A percentile compares a stretch with the other conserved stretches of the same genome.
Evolutionary conservation across 1,140 invertebrate species (phyloP).

Genomic region (Drosophila lowei): DNA sequence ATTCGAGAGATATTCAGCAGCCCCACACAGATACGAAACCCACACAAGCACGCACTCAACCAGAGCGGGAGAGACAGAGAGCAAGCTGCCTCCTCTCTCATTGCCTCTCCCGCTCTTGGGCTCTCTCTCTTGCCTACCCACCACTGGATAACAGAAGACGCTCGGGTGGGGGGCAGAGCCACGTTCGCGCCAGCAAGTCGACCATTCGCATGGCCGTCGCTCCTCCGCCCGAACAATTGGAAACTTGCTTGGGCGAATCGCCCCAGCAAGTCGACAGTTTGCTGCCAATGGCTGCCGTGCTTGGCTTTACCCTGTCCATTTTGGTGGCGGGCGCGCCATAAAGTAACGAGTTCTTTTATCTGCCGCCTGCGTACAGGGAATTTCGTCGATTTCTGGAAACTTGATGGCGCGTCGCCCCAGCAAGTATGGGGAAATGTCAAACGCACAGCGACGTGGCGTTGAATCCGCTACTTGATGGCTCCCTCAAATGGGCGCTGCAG

Average conservation of each 20-base stretch:
- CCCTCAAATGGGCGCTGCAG: constrained; percentile 77
- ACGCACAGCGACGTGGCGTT: constrained; percentile 56
- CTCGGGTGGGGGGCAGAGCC: constrained; percentile 57
- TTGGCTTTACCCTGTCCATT: constrained; percentile 62
- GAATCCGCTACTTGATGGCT: constrained; percentile 76
- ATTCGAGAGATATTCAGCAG: constrained; percentile 50
- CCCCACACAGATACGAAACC: constrained; percentile 32
- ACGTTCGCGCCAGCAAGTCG: constrained; percentile 62
- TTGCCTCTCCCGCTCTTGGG: not conserved
- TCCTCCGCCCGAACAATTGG: constrained; percentile 30
- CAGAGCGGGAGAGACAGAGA: constrained; percentile 15
- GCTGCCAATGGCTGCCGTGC: constrained; percentile 15
- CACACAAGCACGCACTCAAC: not conserved
- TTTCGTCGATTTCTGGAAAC: constrained; percentile 54
- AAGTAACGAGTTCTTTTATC: constrained; percentile 68
- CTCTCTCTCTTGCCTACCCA: constrained; percentile 37
- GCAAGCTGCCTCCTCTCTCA: no score
- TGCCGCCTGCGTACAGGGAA: constrained; percentile 44
- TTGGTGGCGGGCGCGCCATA: constrained; percentile 79
- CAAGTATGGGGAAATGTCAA: constrained; percentile 82
- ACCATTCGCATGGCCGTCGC: constrained; percentile 15
- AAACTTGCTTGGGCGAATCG: constrained; percentile 62
- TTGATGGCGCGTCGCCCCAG: constrained; percentile 77
- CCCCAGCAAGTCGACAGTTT: constrained; percentile 59
- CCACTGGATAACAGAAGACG: constrained; percentile 54